These are phyloP conservation scores for Druon quercuslanigerum DNA, from an alignment of 1,140 invertebrate species.

Conservation along the genomic window DNA sequence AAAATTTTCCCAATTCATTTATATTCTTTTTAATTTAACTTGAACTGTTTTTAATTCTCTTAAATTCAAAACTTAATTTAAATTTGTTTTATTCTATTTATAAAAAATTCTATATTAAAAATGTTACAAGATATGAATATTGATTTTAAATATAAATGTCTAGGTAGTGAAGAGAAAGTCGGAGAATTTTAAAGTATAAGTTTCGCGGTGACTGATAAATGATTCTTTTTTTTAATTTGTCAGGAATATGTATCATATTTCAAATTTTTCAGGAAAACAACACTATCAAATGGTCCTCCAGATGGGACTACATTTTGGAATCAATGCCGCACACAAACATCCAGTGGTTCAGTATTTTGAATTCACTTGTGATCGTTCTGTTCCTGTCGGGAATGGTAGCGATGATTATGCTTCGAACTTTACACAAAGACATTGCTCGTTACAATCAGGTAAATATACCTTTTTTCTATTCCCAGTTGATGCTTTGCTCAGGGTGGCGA, in stretches of 20 bases:
- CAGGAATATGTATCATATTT: slow-evolving; percentile 25
- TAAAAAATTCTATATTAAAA: too few relatives aligned
- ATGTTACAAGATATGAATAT: too few relatives aligned
- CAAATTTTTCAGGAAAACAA: slow-evolving; percentile 80
- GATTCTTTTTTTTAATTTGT: too few relatives aligned
- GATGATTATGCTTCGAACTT: slow-evolving; percentile 97
- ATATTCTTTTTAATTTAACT: too few relatives aligned
- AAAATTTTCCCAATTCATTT: too few relatives aligned
- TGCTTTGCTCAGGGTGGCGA: too few relatives aligned
- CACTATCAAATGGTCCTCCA: slow-evolving; percentile 96
- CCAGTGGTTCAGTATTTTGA: slow-evolving; percentile 98
- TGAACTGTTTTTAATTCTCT: too few relatives aligned
- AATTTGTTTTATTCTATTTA: too few relatives aligned
- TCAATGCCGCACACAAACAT: slow-evolving; percentile 99
- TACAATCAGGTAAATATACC: slow-evolving; percentile 88
- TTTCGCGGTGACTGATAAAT: neutral
- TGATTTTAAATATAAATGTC: too few relatives aligned
- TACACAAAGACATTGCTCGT: slow-evolving; percentile 98
- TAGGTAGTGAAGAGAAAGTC: too few relatives aligned
- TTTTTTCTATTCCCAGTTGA: neutral
- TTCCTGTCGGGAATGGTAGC: slow-evolving; percentile 99
- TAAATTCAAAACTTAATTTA: too few relatives aligned
- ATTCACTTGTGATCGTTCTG: slow-evolving; percentile 91
- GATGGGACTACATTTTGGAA: slow-evolving; percentile 99
- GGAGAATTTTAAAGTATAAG: too few relatives aligned